Base-by-base conservation (phyloP, 2,888 invertebrate genomes). In the Seladonia tumulorum region DNA sequence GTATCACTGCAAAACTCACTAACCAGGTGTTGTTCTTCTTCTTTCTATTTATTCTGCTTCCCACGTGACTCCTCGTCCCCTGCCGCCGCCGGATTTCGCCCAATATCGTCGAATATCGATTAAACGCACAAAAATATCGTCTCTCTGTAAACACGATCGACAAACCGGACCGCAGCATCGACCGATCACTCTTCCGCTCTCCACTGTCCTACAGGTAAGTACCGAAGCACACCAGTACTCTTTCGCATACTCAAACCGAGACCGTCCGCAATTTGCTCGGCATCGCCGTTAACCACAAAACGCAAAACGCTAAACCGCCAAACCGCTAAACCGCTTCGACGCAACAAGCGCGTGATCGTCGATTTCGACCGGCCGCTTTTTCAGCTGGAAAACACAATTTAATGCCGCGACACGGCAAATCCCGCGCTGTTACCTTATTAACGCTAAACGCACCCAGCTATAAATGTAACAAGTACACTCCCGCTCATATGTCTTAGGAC, bases 131-230 rank as follows among this genome's bases (percentile, higher is more conserved):
- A 85, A 83, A 82, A 76, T 60, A 66, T 49, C 49, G n/a, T 47
- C 68, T 63, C 76, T 70, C 82, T 77, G 63, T 86, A 86, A 85
- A 85, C 76, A 82, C 86, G 18, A 85, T 71, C 60, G 63, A 53
- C 53, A 76, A 79, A 84, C 86, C 76, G 87, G 78, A 84, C 63
- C 73, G 79, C 90, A 93, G 93, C 87, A 87, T 77, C 91, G 92
- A 83, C 90, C 89, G 60, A 80, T 90, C 71, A 86, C 91, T 82
- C 74, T 94, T 88, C 93, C 94, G 79, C 89, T 93, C 90, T 92
- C 93, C 87, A 88, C 91, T 85, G 86, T 93, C 85, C 90, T 93
- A 87, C 94, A 94, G 93, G 94, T 94, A 93, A 94, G 94, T 94
- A 80, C 81, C 71, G 42, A 12, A 42, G 73, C n/a, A n/a, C 81